Evolutionary conservation across 2,888 invertebrate species (phyloP), one percentile per base, ranked within the genome.

Genomic region (Chouioia cunea): DNA sequence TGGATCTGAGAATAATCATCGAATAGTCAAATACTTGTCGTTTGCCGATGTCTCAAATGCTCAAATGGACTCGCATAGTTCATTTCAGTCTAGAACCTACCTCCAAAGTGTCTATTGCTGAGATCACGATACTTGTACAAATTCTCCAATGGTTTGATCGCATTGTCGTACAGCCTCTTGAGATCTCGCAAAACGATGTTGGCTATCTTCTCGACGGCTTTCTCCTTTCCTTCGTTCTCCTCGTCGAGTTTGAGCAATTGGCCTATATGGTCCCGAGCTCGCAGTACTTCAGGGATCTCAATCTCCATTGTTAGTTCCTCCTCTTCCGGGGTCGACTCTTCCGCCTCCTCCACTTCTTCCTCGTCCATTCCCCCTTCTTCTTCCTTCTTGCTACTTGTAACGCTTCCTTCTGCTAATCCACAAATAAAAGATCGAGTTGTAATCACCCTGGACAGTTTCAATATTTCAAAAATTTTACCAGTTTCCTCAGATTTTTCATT

Each of bases 91-190:
- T 58, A 54, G 36, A 15, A 43, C 8, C 8, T 80, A 89, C 90
- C 89, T 81, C 95, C 94, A 81, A 96, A 95, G 86, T 94, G 95
- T 76, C 96, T 90, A 84, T 96, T 96, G 83, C 96, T 96, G 69
- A 97, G 89, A 85, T 97, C 96, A 79, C 95, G 90, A 83, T 96
- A 97, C 84, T 95, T 96, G 86, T 96, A 97, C 43, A 95, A 86
- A n/a, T 89, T 90, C 88, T 97, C 97, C 79, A 97, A 87, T 0
- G 97, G 97, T 85, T 95, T 94, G 59, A 97, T 94, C 2, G 95
- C 93, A 75, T 89, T 91, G 84, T 96, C 96, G 79, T 96, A 95
- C 64, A 95, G 88, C 80, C 90, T 92, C 85, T 97, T 97, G 77
- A 97, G 88, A 80, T 96, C 96, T 77, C 93, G 91, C 43, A 96